Evolutionary conservation across 2,797 vertebrate species (phyloP).

Genomic region (Todus mexicanus): DNA sequence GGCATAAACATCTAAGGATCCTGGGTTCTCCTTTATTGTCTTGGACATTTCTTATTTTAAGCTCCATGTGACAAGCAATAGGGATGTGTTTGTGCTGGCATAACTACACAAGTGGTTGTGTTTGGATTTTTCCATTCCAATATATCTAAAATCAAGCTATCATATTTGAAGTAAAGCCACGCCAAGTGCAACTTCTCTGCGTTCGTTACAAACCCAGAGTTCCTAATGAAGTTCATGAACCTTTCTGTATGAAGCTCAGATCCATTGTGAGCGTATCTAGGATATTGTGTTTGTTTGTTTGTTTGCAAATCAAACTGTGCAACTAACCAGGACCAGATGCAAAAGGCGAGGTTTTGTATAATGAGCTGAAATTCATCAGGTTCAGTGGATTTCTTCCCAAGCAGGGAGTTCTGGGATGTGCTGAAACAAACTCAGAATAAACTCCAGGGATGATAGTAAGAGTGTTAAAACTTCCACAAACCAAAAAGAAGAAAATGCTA

Average conservation of each 20-base stretch:
- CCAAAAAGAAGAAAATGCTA: not conserved
- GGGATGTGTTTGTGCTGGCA: slow-evolving; percentile 1
- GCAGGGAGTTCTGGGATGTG: not conserved
- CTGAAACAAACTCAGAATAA: not conserved
- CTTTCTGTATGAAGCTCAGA: not conserved
- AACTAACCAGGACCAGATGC: not conserved
- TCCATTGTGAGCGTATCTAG: not conserved
- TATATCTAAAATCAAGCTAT: not conserved
- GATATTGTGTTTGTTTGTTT: not conserved
- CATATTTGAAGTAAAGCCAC: not conserved
- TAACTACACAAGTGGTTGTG: not conserved
- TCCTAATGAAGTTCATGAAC: not conserved
- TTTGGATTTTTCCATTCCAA: slow-evolving; percentile 11
- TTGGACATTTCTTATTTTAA: not conserved
- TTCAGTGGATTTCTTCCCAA: not conserved
- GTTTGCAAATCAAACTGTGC: not conserved
- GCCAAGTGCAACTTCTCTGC: not conserved
- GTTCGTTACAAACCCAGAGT: not conserved
- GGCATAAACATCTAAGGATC: not conserved
- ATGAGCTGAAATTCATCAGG: not conserved
- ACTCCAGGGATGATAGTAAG: not conserved
- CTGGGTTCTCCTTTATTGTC: not conserved
- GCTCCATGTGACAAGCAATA: not conserved
- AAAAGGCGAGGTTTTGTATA: not conserved
- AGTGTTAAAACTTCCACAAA: not conserved